Base-by-base conservation (phyloP, 2,888 invertebrate genomes). In the Leptarthrus brevirostris region DNA sequence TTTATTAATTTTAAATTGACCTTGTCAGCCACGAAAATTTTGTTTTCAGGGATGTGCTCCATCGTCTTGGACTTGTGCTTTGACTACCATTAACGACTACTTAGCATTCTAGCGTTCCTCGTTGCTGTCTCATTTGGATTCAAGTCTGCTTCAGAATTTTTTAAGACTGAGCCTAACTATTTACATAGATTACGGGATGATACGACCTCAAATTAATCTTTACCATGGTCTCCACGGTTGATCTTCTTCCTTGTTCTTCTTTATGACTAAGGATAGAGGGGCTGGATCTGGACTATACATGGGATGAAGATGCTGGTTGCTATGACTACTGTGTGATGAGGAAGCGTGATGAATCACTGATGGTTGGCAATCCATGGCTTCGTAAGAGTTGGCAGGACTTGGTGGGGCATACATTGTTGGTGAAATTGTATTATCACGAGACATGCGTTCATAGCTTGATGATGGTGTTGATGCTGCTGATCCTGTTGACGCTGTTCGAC, bases 181-280 rank as follows among this genome's bases (percentile, higher is more conserved):
- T 3, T 61, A 36, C 8, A 36, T 22, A 12, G 14, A 18, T 36
- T 34, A 14, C 30, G 52, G 52, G 18, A 16, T 34, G 22, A 52
- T 54, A 26, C 1, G 24, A 2, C 8, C 10, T 54, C 10, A 26
- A 26, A 14, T 69, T 40, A 71, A 54, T 71, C 53, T 77, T 81
- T 80, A 92, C 94, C 93, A 94, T 2, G 93, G 93, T 80, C 93
- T 88, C 93, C 94, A 94, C 24, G 92, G 92, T 80, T 91, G 91
- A 53, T 92, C 92, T 80, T 92, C 92, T 76, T 88, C 87, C 76
- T 86, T 85, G 73, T 86, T 87, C 86, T 88, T 92, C 81, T 89
- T 89, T 79, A 92, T 92, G 16, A 93, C 93, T 78, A 93, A 86
- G 3, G 93, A 90, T 30, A 93, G 84, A 0, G 93, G 93, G 66